Conservation (phyloP, 2,797 vertebrate species). For the Squalus acanthias region DNA sequence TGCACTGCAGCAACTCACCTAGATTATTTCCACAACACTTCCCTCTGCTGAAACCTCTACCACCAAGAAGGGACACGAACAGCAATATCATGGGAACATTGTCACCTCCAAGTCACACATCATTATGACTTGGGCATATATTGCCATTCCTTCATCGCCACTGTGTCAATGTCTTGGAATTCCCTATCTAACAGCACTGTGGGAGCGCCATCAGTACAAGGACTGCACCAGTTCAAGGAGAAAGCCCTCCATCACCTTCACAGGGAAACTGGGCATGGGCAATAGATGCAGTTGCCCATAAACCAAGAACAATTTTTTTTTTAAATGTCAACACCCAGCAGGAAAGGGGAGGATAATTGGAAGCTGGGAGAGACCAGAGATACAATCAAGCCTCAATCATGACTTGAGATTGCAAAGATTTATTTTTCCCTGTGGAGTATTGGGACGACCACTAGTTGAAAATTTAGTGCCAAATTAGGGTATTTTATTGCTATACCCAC, state of each 20-base stretch:
- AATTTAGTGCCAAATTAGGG: background rate
- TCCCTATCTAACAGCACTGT: background rate
- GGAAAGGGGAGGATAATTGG: background rate
- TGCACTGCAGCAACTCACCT: background rate
- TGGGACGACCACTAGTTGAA: background rate
- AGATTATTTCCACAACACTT: background rate
- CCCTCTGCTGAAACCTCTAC: background rate
- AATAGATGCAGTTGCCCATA: background rate
- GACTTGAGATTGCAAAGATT: background rate
- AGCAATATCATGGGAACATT: background rate
- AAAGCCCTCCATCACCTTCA: background rate
- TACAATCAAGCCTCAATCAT: background rate
- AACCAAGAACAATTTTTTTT: background rate
- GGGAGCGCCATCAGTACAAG: background rate
- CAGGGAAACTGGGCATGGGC: background rate
- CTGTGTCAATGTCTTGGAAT: background rate
- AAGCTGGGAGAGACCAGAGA: background rate
- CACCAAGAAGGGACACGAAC: background rate
- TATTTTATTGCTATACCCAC: background rate
- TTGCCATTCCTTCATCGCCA: background rate
- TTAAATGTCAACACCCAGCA: background rate
- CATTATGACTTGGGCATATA: background rate
- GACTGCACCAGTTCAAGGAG: background rate
- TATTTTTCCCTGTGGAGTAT: background rate
- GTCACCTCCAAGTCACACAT: background rate